Percentiles rank a stretch among this genome's conserved stretches.
Evolutionary conservation across 2,797 vertebrate genomes (phyloP).

Genomic region (Vireo griseus): DNA sequence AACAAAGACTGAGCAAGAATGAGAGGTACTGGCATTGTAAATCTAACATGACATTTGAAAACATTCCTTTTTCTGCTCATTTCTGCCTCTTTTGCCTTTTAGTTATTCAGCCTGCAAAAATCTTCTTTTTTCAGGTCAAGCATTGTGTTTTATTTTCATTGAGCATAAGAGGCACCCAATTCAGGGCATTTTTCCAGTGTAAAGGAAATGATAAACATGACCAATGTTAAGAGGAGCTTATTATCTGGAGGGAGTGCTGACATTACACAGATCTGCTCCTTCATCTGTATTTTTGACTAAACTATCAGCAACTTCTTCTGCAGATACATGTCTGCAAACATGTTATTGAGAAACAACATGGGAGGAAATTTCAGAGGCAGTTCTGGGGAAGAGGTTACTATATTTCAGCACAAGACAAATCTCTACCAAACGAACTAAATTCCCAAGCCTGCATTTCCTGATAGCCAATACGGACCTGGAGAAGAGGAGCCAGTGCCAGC

Average conservation of each 20-base stretch:
- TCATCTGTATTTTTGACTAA: neutral
- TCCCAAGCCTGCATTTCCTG: neutral
- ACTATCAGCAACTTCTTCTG: neutral
- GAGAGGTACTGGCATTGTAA: neutral
- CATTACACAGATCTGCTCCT: neutral
- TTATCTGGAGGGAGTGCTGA: neutral
- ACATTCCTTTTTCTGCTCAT: neutral
- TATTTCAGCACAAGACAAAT: neutral
- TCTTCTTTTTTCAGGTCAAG: neutral
- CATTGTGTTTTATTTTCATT: neutral
- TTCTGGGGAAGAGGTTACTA: neutral
- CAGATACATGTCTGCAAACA: neutral
- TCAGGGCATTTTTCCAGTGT: neutral
- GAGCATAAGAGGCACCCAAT: neutral
- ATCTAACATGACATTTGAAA: conserved; percentile 16
- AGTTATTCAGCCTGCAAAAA: neutral
- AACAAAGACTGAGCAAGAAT: neutral
- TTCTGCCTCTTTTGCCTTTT: neutral
- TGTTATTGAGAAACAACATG: neutral
- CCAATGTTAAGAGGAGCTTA: neutral
- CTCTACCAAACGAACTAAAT: neutral
- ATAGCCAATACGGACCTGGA: fast-evolving
- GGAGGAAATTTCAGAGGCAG: neutral
- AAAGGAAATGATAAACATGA: neutral
- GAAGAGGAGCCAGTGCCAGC: neutral